Evolutionary conservation across 2,797 vertebrate species (phyloP).

Genomic region (Intellagama lesueurii): DNA sequence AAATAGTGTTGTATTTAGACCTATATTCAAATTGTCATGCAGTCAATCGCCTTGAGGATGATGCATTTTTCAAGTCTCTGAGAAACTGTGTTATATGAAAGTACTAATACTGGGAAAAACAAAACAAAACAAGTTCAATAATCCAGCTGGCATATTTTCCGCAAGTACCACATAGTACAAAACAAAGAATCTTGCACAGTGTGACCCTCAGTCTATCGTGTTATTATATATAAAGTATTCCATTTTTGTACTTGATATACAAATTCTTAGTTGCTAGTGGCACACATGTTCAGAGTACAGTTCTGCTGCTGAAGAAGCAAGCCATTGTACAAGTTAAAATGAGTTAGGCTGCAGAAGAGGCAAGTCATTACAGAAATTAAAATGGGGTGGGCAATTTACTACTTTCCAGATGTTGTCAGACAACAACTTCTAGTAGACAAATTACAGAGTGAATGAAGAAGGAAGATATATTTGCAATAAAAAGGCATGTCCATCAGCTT

Average conservation of each 20-base stretch:
- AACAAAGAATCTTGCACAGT: no score
- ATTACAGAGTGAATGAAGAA: constrained; percentile 21
- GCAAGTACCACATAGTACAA: not conserved
- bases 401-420: not conserved
- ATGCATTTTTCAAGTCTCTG: not conserved
- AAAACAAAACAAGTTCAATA: not conserved
- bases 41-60: not conserved
- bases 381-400: not conserved
- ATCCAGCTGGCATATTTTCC: not conserved
- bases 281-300: not conserved
- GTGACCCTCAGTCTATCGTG: not conserved
- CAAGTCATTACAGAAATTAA: no score
- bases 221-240: not conserved
- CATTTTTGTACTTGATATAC: not conserved
- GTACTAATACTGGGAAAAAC: not conserved
- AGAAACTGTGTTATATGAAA: not conserved
- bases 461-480: not conserved
- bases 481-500: not conserved
- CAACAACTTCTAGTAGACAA: not conserved
- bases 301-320: no score
- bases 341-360: no score
- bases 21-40: not conserved
- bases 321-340: no score
- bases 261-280: not conserved
- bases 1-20: not conserved